Conservation (phyloP, 2,113 vertebrate species). For the Casuarius casuarius region DNA sequence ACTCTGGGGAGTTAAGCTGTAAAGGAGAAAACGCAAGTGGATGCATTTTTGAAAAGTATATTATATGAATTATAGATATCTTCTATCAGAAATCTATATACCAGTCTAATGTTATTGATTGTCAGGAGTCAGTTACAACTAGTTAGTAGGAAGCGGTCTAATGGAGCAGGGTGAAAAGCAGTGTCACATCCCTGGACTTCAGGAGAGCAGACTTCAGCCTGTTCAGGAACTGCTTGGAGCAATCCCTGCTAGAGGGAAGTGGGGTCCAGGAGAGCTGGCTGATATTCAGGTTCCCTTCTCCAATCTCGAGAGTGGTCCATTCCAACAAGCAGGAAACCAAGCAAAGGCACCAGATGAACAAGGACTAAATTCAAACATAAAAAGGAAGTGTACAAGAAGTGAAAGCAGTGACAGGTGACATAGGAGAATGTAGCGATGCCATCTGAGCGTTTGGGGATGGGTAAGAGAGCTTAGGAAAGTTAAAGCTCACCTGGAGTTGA, state of each 20-base stretch:
- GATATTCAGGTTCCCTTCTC: background rate
- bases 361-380: too few relatives aligned
- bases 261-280: background rate
- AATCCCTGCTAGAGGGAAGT: background rate
- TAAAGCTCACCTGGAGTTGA: background rate
- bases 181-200: background rate
- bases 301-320: too few relatives aligned
- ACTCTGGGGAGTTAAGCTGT: background rate
- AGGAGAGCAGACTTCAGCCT: background rate
- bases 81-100: background rate
- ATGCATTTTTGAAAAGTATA: background rate
- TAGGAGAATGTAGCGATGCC: background rate
- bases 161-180: background rate
- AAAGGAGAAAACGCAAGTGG: background rate
- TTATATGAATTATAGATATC: background rate
- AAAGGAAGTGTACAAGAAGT: too few relatives aligned
- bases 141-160: background rate
- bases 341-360: too few relatives aligned
- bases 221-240: background rate
- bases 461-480: background rate
- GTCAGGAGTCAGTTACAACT: background rate
- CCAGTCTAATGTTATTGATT: background rate
- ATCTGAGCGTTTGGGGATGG: too few relatives aligned
- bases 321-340: too few relatives aligned
- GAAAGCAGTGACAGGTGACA: too few relatives aligned